A percentile compares a stretch with the other conserved stretches of the same genome.
Conservation (phyloP, 2,113 vertebrate genomes). For the Potamarius usumacintae region DNA sequence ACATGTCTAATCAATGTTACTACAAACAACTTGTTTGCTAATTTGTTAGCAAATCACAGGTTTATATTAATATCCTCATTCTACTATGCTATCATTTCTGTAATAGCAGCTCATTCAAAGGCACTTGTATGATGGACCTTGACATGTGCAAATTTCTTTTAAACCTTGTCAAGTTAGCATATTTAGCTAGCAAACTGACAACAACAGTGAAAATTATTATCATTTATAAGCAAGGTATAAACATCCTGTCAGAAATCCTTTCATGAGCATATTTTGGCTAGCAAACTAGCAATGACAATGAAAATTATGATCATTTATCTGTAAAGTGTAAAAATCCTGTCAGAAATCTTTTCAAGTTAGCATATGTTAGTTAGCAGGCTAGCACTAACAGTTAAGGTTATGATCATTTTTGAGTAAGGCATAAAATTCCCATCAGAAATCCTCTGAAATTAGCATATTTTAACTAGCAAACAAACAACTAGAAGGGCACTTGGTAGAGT, state of each 20-base stretch:
- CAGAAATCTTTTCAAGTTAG: not conserved
- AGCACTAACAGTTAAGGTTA: not conserved
- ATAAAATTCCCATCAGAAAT: not conserved
- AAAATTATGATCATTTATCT: not conserved
- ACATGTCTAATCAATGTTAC: not conserved
- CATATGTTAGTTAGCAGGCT: not conserved
- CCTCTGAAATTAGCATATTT: not conserved
- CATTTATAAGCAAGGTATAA: not conserved
- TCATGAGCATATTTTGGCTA: not conserved
- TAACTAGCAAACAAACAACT: not conserved
- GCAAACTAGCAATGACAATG: not conserved
- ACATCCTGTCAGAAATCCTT: not conserved
- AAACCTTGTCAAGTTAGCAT: not conserved
- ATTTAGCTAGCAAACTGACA: not conserved
- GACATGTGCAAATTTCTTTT: no score
- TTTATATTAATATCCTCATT: not conserved
- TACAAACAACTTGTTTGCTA: not conserved
- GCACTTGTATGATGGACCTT: no score
- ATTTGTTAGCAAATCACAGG: not conserved
- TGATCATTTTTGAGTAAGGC: not conserved
- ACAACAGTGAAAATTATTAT: not conserved
- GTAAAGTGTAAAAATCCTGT: not conserved
- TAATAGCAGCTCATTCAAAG: not conserved
- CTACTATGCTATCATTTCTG: not conserved
- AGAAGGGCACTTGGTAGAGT: no score